phyloP scores from a whole-genome alignment of 2,797 vertebrate genomes.

The Premnoplex brunnescens region DNA sequence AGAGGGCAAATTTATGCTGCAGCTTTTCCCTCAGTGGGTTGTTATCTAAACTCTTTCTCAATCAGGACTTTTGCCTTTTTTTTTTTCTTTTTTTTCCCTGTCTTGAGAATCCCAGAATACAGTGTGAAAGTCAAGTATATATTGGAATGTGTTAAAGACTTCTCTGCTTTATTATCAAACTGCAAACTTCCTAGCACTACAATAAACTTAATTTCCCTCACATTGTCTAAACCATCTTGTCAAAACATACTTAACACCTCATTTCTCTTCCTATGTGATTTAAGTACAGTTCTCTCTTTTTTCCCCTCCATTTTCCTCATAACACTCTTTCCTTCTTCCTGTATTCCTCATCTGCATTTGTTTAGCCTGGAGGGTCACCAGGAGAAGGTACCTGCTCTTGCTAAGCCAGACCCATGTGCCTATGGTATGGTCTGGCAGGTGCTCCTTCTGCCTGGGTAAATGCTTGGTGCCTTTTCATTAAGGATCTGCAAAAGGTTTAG shows the following conservation, averaged over 20 bases:
- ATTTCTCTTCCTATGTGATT: background rate
- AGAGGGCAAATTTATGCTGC: background rate
- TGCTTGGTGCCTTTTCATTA: background rate
- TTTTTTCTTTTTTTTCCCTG: background rate
- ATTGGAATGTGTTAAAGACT: background rate
- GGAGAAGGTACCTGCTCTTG: background rate
- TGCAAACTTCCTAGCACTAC: background rate
- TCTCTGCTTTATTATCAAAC: background rate
- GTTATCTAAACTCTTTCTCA: background rate
- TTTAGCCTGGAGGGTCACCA: background rate
- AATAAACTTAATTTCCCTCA: background rate
- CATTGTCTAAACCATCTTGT: background rate
- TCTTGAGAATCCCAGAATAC: background rate
- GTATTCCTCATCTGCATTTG: background rate
- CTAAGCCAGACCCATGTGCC: background rate
- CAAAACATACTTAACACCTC: background rate
- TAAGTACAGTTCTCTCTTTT: background rate
- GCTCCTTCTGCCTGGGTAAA: background rate
- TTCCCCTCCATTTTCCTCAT: background rate
- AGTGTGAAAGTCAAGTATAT: background rate
- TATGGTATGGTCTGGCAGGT: background rate
- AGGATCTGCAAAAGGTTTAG: fast-evolving
- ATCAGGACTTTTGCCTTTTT: background rate
- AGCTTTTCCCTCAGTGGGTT: background rate
- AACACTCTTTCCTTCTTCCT: background rate